Base-by-base conservation (phyloP, 2,113 vertebrate genomes). In the Halichoerus grypus region DNA sequence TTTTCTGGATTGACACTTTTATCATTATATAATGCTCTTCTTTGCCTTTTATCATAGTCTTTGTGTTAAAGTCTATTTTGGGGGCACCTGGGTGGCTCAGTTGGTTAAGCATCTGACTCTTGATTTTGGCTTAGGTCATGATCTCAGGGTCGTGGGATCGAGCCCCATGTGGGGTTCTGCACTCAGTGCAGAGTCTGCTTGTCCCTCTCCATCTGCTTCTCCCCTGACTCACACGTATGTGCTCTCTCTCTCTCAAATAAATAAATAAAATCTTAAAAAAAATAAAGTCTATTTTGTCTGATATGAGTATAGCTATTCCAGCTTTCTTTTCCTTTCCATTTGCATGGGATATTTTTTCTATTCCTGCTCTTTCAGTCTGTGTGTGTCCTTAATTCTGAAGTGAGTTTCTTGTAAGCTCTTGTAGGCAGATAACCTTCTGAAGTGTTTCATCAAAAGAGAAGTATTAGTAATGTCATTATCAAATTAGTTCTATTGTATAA, bases 371-470 rank as follows among this genome's bases (percentile, higher is more conserved):
- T 74, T 42, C 14, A 33, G 76, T 79, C 31, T 53, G 18, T n/a
- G 31, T 53, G 49, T n/a, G 9, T 53, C 36, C 76, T 79, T 53
- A 79, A 51, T 79, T 53, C 28, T 79, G 31, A 53, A 79, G 18
- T 79, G 76, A 53, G 31, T 79, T 21, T 79, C 49, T 74, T 74
- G 5, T 51, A 53, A 33, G 53, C 49, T 79, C 31, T 53, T 79
- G 16, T 33, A 79, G 49, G 49, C 31, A 79, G 76, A 77, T 61
- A 55, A 55, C 24, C 90, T 81, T 92, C 36, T 76, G 42, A 95
- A 96, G 24, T 59, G 22, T 95, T 90, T 82, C 59, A 53, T 9
- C 59, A 42, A 96, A 84, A 80, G 59, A 82, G 18, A 57, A 14
- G 3, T 67, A 19, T 94, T 85, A 87, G 72, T 74, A 49, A 74